phyloP scores from a whole-genome alignment of 2,888 invertebrate species.

The Yponomeuta evonymella region DNA sequence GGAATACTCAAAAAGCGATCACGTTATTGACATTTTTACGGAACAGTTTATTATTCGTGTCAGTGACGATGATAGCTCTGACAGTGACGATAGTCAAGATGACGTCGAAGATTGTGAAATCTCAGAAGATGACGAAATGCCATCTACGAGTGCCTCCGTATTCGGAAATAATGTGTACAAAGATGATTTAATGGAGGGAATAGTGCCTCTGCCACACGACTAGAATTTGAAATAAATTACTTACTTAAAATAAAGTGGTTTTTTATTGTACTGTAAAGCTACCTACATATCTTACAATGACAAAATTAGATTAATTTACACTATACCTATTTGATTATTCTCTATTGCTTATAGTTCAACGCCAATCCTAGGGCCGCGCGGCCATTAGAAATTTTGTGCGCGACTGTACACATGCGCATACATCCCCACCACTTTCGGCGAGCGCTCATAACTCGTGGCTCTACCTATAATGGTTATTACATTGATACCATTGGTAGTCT shows the following conservation, averaged over 20 bases:
- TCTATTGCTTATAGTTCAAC: too few species aligned
- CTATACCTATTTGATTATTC: neutral
- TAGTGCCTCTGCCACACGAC: neutral
- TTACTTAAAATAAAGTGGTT: neutral
- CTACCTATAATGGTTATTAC: too few species aligned
- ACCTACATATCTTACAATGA: neutral
- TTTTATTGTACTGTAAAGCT: neutral
- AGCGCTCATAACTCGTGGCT: too few species aligned
- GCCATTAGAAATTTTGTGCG: too few species aligned
- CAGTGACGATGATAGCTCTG: neutral
- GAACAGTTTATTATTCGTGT: conserved; percentile 18
- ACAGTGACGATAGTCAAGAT: neutral
- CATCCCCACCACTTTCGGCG: too few species aligned
- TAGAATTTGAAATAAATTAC: neutral
- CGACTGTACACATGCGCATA: too few species aligned
- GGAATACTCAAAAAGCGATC: conserved; percentile 23
- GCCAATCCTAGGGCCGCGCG: too few species aligned
- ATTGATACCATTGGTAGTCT: too few species aligned
- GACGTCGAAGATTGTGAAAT: neutral
- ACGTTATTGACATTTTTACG: conserved; percentile 21
- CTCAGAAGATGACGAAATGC: neutral
- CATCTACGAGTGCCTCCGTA: conserved; percentile 7
- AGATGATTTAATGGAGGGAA: conserved; percentile 8
- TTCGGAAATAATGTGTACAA: neutral
- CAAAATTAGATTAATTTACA: neutral